These are phyloP conservation scores for Urocolius indicus DNA, from an alignment of 2,113 vertebrate genomes.

Conservation along the genomic window DNA sequence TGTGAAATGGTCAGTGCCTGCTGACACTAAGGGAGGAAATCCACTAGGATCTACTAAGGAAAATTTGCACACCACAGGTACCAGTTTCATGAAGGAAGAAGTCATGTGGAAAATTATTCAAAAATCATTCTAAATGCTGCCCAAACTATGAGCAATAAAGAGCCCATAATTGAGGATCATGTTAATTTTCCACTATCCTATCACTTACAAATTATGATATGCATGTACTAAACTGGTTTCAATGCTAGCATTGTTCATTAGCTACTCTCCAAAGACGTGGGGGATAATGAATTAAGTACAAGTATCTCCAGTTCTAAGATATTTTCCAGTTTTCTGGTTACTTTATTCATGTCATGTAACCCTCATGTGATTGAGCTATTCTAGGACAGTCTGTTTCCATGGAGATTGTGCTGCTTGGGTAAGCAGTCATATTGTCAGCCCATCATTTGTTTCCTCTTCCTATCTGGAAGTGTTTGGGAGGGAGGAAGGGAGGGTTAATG, in stretches of 20 bases:
- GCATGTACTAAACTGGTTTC: background rate
- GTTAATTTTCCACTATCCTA: background rate
- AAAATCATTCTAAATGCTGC: background rate
- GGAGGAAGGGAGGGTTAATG: background rate
- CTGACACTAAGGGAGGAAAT: background rate
- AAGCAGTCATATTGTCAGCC: slow-evolving; percentile 44
- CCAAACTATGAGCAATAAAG: background rate
- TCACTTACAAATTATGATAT: background rate
- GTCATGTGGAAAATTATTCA: background rate
- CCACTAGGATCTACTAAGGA: background rate
- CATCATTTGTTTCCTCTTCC: slow-evolving; percentile 61
- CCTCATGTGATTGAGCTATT: slow-evolving; percentile 62
- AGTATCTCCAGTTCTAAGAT: background rate
- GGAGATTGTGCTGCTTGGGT: slow-evolving; percentile 47
- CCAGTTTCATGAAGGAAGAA: background rate
- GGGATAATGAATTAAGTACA: background rate
- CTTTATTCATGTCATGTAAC: slow-evolving; percentile 67
- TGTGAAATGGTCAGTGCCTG: background rate
- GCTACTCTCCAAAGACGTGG: background rate
- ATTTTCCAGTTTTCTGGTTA: slow-evolving; percentile 51
- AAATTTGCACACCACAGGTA: background rate
- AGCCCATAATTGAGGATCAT: background rate
- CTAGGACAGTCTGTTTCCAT: slow-evolving; percentile 66
- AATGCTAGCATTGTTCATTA: slow-evolving; percentile 4
- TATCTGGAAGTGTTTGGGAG: slow-evolving; percentile 10